phyloP scores from a whole-genome alignment of 2,888 invertebrate genomes.

The Rhagonycha fulva region DNA sequence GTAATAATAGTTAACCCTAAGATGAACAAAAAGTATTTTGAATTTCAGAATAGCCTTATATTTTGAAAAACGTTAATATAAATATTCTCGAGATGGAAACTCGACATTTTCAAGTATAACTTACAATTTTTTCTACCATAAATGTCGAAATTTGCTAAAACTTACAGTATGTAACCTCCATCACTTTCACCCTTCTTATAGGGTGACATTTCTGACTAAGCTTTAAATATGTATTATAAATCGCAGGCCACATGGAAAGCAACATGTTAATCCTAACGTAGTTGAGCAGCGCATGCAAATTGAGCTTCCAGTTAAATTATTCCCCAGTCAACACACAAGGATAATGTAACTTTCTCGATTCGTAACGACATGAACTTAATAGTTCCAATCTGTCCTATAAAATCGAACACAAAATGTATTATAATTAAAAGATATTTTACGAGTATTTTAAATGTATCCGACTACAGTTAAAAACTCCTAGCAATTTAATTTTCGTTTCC shows the following conservation, averaged over 20 bases:
- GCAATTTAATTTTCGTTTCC: too few species aligned
- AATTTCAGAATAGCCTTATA: background rate
- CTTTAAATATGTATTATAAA: slow-evolving; percentile 3
- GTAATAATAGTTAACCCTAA: background rate
- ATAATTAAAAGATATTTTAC: background rate
- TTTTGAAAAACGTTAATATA: background rate
- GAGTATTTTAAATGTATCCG: background rate
- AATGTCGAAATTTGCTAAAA: background rate
- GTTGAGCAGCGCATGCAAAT: slow-evolving; percentile 2
- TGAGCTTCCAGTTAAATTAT: slow-evolving; percentile 6
- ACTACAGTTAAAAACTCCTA: background rate
- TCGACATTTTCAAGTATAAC: background rate
- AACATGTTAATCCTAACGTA: background rate
- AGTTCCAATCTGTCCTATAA: background rate
- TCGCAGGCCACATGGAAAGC: slow-evolving; percentile 1
- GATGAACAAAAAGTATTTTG: background rate
- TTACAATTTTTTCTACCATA: background rate
- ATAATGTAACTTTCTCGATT: slow-evolving; percentile 1
- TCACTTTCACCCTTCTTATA: slow-evolving; percentile 12
- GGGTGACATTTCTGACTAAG: slow-evolving; percentile 8
- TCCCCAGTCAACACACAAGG: background rate
- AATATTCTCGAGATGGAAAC: background rate
- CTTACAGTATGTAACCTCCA: slow-evolving; percentile 7
- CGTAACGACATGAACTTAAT: background rate
- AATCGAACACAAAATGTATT: background rate